These are phyloP conservation scores for Mormoops blainvillei DNA, from an alignment of 2,113 vertebrate genomes.

Conservation along the genomic window DNA sequence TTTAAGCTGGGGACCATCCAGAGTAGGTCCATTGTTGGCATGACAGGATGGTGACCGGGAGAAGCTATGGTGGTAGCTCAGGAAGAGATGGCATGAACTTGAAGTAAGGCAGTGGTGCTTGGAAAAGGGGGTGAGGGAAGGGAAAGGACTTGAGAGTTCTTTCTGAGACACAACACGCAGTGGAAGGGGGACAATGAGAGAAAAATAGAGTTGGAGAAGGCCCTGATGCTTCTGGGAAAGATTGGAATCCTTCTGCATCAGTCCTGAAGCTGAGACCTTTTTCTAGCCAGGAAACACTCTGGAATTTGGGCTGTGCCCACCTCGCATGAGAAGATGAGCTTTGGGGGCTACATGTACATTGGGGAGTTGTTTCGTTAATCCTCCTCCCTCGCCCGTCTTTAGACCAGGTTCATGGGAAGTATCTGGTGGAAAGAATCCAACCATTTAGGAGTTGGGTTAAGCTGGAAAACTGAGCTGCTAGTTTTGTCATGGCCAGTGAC, in stretches of 20 bases:
- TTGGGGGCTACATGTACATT: not conserved
- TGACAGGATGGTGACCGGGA: not conserved
- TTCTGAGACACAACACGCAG: not conserved
- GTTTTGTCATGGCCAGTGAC: not conserved
- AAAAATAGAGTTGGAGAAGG: not conserved
- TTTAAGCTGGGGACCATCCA: not conserved
- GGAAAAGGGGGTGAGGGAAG: not conserved
- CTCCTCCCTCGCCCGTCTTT: not conserved
- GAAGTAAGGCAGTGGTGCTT: not conserved
- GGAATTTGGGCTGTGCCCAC: not conserved
- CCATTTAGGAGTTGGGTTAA: not conserved
- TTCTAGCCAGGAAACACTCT: not conserved
- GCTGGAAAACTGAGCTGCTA: not conserved
- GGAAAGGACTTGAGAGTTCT: not conserved
- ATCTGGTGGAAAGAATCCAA: not conserved
- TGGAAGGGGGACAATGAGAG: not conserved
- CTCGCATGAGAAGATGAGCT: not conserved
- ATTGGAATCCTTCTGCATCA: not conserved
- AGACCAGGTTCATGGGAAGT: not conserved
- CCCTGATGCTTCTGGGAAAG: accelerated
- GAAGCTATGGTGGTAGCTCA: not conserved
- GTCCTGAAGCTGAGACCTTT: not conserved
- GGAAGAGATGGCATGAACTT: not conserved
- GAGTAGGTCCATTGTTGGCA: not conserved
- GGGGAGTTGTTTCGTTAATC: not conserved